phyloP scores from a whole-genome alignment of 2,113 vertebrate genomes.

The Chionomys nivalis region DNA sequence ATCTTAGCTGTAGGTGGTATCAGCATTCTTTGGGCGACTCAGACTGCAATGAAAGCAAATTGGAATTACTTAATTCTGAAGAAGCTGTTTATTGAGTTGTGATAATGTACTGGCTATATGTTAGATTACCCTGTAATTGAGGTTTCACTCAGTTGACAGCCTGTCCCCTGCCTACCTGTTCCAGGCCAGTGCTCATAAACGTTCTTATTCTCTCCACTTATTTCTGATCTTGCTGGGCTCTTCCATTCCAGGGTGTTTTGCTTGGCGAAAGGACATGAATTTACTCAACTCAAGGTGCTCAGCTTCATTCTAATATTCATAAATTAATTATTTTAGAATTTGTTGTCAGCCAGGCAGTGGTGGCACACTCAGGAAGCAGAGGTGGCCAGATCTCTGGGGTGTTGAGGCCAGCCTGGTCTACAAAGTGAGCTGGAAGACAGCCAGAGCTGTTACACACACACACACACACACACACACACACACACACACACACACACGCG shows the following conservation, averaged over 20 bases:
- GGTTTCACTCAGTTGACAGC: constrained; percentile 67
- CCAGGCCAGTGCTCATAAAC: constrained; percentile 49
- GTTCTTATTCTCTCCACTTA: accelerated
- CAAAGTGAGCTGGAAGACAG: not conserved
- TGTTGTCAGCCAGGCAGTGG: not conserved
- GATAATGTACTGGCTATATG: constrained; percentile 75
- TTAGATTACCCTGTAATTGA: constrained; percentile 82
- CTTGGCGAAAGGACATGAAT: constrained; percentile 11
- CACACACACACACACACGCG: not conserved
- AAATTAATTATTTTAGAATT: constrained; percentile 1
- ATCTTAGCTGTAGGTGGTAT: constrained; percentile 61
- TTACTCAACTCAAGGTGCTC: not conserved
- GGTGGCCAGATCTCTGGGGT: not conserved
- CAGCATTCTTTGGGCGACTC: constrained; percentile 59
- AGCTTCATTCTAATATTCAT: not conserved
- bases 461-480: not conserved
- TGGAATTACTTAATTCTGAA: constrained; percentile 80
- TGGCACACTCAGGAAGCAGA: not conserved
- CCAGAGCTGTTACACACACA: not conserved
- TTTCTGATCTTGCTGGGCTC: constrained; percentile 22
- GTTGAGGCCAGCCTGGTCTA: not conserved
- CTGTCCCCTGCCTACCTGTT: constrained; percentile 66
- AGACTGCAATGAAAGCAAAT: constrained; percentile 75
- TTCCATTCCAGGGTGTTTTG: not conserved
- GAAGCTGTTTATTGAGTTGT: constrained; percentile 83